Evolutionary conservation across 2,888 invertebrate species (phyloP).

Genomic region (Allacma fusca): DNA sequence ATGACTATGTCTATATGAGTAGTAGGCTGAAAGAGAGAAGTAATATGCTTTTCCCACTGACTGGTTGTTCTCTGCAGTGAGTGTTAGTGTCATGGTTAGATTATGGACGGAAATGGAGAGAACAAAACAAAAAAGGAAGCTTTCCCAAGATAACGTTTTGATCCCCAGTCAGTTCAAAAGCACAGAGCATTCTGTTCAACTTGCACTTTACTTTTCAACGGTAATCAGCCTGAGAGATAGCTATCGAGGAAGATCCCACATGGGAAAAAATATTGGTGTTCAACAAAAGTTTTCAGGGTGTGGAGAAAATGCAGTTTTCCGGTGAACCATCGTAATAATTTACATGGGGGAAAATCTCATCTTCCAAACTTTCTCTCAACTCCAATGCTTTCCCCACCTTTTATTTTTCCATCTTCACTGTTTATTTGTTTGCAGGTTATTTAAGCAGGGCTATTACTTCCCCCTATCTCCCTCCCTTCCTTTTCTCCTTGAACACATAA

Average conservation of each 20-base stretch:
- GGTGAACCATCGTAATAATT: not conserved
- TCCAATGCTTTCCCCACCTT: not conserved
- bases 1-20: too few relatives aligned
- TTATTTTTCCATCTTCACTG: not conserved
- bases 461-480: too few relatives aligned
- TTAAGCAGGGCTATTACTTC: too few relatives aligned
- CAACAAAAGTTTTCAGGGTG: not conserved
- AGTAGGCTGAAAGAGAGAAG: too few relatives aligned
- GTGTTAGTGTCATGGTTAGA: not conserved
- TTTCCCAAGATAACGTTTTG: not conserved
- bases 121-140: not conserved
- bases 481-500: too few relatives aligned
- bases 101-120: not conserved
- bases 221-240: not conserved
- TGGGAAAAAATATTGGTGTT: not conserved
- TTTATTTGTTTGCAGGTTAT: not conserved
- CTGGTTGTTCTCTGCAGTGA: not conserved
- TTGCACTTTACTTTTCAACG: not conserved
- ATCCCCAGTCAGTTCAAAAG: not conserved
- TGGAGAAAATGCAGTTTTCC: constrained; percentile 2
- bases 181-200: not conserved
- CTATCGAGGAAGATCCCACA: not conserved
- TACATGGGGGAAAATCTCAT: constrained; percentile 4
- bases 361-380: not conserved
- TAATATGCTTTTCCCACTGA: not conserved